A percentile compares a stretch with the other conserved stretches of the same genome.
These are phyloP conservation scores for Calypte anna DNA, from an alignment of 2,113 vertebrate genomes.

Conservation along the genomic window DNA sequence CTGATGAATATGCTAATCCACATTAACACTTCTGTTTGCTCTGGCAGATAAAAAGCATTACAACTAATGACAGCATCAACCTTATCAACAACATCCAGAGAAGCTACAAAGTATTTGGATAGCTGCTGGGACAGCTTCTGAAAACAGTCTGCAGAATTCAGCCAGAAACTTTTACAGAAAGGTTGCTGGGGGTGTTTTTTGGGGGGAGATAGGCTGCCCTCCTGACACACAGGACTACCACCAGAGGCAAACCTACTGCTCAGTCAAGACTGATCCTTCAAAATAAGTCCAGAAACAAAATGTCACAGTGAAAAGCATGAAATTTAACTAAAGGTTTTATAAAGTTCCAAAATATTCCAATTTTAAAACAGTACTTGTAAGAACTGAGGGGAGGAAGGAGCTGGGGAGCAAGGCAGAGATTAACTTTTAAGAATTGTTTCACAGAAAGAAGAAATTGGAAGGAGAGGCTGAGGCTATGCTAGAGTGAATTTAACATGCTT, in stretches of 20 bases:
- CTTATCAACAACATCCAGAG: slow-evolving; percentile 30
- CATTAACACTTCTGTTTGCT: slow-evolving; percentile 27
- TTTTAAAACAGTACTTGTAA: neutral
- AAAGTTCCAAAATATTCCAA: neutral
- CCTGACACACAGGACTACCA: fast-evolving
- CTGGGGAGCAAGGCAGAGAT: neutral
- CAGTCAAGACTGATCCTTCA: neutral
- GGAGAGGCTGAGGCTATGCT: neutral
- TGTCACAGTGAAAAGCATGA: neutral
- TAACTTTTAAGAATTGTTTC: neutral
- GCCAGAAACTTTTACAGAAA: neutral
- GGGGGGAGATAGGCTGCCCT: neutral
- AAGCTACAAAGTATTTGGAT: neutral
- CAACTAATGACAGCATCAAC: slow-evolving; percentile 12
- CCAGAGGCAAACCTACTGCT: neutral
- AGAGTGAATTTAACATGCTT: neutral
- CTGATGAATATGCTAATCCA: neutral
- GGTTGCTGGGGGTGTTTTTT: neutral
- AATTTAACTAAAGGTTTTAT: neutral
- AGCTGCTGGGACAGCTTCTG: neutral
- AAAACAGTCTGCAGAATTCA: neutral
- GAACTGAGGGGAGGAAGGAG: neutral
- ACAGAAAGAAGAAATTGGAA: neutral
- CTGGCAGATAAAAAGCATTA: slow-evolving; percentile 39
- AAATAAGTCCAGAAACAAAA: neutral